phyloP scores from a whole-genome alignment of 2,888 invertebrate genomes.

The Molanna angustata region DNA sequence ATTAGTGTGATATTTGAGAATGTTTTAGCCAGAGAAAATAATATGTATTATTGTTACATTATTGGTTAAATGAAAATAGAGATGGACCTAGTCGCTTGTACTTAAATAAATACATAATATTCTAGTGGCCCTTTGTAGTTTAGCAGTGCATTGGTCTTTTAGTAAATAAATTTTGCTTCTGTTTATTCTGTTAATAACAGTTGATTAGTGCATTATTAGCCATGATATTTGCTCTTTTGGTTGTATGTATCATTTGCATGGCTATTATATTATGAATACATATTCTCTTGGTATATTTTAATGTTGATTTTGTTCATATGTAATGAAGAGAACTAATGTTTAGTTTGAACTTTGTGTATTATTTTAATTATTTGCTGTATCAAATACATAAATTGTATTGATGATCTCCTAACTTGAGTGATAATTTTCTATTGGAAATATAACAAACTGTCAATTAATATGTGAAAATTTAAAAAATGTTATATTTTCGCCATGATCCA shows the following conservation, averaged over 20 bases:
- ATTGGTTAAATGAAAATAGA: too few relatives aligned
- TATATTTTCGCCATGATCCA: slow-evolving; percentile 8
- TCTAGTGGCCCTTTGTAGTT: slow-evolving; percentile 26
- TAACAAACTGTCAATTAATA: slow-evolving; percentile 25
- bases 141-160: slow-evolving; percentile 30
- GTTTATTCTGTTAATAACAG: too few relatives aligned
- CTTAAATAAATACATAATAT: slow-evolving; percentile 27
- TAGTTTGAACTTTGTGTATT: too few relatives aligned
- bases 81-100: slow-evolving; percentile 32
- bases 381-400: slow-evolving; percentile 20
- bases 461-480: slow-evolving; percentile 5
- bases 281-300: not conserved
- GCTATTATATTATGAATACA: slow-evolving; percentile 1
- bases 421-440: slow-evolving; percentile 18
- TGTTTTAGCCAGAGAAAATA: too few relatives aligned
- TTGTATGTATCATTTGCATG: slow-evolving; percentile 14
- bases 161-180: slow-evolving; percentile 18
- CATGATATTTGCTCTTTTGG: too few relatives aligned
- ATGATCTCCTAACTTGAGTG: slow-evolving; percentile 30
- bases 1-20: too few relatives aligned
- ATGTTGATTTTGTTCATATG: not conserved
- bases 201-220: too few relatives aligned
- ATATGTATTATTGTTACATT: too few relatives aligned
- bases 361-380: too few relatives aligned
- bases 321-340: too few relatives aligned